These are phyloP conservation scores for Sitobion miscanthi DNA, from an alignment of 1,140 invertebrate species.

Conservation along the genomic window DNA sequence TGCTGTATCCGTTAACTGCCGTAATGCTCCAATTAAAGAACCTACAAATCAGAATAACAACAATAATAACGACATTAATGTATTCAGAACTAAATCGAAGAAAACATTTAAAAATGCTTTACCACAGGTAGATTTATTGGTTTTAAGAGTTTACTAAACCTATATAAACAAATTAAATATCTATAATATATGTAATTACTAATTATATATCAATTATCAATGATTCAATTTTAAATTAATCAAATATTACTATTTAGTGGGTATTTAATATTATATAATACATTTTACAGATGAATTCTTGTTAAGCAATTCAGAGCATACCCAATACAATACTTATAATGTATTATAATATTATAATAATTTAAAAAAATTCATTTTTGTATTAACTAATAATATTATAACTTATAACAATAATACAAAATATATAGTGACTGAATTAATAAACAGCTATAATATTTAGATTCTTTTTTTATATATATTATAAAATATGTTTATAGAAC, in stretches of 20 bases:
- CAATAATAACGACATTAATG: not conserved
- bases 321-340: no score
- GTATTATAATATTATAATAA: not conserved
- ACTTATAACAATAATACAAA: not conserved
- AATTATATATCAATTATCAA: not conserved
- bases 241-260: not conserved
- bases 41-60: not conserved
- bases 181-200: not conserved
- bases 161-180: no score
- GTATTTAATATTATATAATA: not conserved
- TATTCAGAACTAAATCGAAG: not conserved
- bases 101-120: slow-evolving; percentile 57
- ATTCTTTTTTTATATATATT: not conserved
- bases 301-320: not conserved
- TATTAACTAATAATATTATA: not conserved
- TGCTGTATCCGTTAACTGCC: not conserved
- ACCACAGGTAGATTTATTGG: slow-evolving; percentile 53
- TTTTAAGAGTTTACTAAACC: not conserved
- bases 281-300: not conserved
- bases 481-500: not conserved
- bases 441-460: not conserved
- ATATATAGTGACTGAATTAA: not conserved
- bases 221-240: not conserved
- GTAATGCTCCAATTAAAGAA: not conserved
- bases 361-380: not conserved